These are phyloP conservation scores for Poliocrania exsul DNA, from an alignment of 2,797 vertebrate species.

Conservation along the genomic window DNA sequence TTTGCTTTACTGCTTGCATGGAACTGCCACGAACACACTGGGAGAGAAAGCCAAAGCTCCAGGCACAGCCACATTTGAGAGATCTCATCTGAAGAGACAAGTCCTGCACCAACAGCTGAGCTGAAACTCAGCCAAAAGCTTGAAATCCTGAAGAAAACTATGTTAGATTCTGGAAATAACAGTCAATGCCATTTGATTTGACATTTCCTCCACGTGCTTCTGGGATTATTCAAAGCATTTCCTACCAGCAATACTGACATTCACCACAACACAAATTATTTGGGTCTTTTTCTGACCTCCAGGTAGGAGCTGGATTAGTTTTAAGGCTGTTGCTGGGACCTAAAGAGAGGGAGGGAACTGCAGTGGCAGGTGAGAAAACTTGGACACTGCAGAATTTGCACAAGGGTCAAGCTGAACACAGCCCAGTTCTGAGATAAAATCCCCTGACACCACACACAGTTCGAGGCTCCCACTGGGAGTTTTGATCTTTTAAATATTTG, in stretches of 20 bases:
- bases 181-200: neutral
- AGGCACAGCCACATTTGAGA: neutral
- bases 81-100: neutral
- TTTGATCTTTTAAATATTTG: neutral
- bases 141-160: fast-evolving
- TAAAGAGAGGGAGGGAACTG: neutral
- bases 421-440: neutral
- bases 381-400: neutral
- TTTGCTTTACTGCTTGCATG: neutral
- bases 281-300: neutral
- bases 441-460: neutral
- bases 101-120: neutral
- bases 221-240: neutral
- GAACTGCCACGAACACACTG: neutral
- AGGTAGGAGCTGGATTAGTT: neutral
- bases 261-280: neutral
- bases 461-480: neutral
- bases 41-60: neutral
- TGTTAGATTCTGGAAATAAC: neutral
- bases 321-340: too few relatives aligned
- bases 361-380: fast-evolving
- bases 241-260: neutral
- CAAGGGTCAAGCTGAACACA: neutral
- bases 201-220: neutral
- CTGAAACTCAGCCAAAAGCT: neutral